Evolutionary conservation across 2,797 vertebrate genomes (phyloP).

Genomic region (Toxotes lorentzi): DNA sequence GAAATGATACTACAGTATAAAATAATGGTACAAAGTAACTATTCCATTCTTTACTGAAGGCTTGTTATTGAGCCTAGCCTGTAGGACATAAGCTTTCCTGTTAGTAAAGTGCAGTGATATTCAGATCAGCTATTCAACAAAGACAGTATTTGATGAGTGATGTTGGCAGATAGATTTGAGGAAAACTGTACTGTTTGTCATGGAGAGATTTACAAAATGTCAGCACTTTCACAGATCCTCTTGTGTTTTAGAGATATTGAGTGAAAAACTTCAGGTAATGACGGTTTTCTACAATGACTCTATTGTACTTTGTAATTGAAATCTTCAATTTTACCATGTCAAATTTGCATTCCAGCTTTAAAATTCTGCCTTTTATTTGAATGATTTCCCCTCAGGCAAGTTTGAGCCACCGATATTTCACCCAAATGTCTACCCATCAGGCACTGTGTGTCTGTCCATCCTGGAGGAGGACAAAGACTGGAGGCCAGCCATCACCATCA

Average conservation of each 20-base stretch:
- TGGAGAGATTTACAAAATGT: constrained; percentile 13
- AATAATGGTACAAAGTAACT: background rate
- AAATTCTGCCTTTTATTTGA: background rate
- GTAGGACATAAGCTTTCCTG: background rate
- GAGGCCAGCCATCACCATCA: constrained; percentile 89
- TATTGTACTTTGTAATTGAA: constrained; percentile 11
- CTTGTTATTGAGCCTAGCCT: background rate
- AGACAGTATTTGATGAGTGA: background rate
- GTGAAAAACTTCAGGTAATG: constrained; percentile 39
- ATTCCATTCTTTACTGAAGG: background rate
- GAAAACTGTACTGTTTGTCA: constrained; percentile 4
- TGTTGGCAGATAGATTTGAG: background rate
- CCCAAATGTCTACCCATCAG: constrained; percentile 86
- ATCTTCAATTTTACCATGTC: background rate
- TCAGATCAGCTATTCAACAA: background rate
- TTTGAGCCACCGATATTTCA: constrained; percentile 88
- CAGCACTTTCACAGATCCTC: constrained; percentile 40
- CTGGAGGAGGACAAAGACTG: constrained; percentile 89
- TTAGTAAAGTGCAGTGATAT: background rate
- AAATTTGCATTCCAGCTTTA: background rate
- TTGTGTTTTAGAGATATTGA: constrained; percentile 58
- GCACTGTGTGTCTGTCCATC: constrained; percentile 86
- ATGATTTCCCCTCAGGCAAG: constrained; percentile 76
- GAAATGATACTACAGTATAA: background rate
- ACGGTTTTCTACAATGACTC: constrained; percentile 25